Evolutionary conservation across 2,113 vertebrate genomes (phyloP).

Genomic region (Oenanthe melanoleuca): DNA sequence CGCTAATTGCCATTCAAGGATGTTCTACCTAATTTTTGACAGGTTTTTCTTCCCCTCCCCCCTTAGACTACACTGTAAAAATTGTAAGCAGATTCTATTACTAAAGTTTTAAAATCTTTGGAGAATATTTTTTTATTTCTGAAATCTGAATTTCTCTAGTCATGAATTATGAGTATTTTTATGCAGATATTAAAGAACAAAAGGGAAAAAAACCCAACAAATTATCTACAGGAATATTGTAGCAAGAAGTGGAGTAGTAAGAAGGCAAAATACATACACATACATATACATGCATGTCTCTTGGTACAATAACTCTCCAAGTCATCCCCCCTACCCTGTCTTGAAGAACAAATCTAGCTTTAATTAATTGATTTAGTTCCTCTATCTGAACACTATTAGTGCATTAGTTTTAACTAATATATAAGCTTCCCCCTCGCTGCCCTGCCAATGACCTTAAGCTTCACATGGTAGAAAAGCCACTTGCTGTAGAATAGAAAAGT

Average conservation of each 20-base stretch:
- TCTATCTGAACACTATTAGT: constrained; percentile 55
- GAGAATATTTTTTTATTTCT: neutral
- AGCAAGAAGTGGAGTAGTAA: neutral
- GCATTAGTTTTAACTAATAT: constrained; percentile 61
- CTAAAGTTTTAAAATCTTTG: neutral
- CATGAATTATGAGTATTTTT: neutral
- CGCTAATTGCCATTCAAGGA: constrained; percentile 57
- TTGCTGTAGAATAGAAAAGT: constrained; percentile 56
- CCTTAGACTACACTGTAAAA: neutral
- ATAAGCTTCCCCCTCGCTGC: constrained; percentile 31
- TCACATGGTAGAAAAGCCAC: constrained; percentile 65
- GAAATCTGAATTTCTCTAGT: neutral
- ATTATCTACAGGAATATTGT: neutral
- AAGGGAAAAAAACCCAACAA: neutral
- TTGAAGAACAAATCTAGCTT: neutral
- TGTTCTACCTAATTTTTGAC: constrained; percentile 40
- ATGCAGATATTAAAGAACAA: neutral
- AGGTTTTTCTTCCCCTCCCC: constrained; percentile 14
- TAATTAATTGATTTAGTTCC: constrained; percentile 36
- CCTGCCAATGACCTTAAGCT: constrained; percentile 69
- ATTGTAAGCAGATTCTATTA: neutral
- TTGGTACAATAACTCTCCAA: neutral
- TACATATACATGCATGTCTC: neutral
- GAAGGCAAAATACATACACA: neutral
- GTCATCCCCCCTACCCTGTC: neutral